phyloP scores from a whole-genome alignment of 2,113 vertebrate genomes.

The Anoplopoma fimbria region DNA sequence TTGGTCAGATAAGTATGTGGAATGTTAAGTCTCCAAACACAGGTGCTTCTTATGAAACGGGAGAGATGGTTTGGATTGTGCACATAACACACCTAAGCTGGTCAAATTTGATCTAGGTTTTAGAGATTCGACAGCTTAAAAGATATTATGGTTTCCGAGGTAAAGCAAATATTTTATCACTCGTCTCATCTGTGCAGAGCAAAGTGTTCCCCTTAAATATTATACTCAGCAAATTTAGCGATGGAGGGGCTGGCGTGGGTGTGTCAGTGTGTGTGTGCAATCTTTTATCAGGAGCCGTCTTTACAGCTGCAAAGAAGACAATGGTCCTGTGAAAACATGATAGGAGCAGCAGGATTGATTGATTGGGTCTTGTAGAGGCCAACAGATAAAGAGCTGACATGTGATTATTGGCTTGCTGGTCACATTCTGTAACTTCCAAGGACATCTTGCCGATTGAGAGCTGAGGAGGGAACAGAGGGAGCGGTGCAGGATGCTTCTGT shows the following conservation, averaged over 20 bases:
- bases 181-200: constrained; percentile 51
- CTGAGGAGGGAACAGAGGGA: constrained; percentile 39
- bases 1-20: constrained; percentile 80
- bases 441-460: constrained; percentile 33
- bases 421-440: constrained; percentile 43
- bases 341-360: constrained; percentile 32
- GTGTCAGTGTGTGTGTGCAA: constrained; percentile 28
- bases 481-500: constrained; percentile 64
- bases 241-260: not conserved
- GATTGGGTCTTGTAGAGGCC: not conserved
- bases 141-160: constrained; percentile 63
- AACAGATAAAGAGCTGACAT: not conserved
- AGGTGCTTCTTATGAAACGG: constrained; percentile 85
- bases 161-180: constrained; percentile 67
- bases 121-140: constrained; percentile 69
- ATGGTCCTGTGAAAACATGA: constrained; percentile 51
- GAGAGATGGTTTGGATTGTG: constrained; percentile 78
- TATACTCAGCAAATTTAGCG: constrained; percentile 50
- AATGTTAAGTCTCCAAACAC: constrained; percentile 85
- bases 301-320: constrained; percentile 28
- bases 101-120: constrained; percentile 76
- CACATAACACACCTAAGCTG: constrained; percentile 75
- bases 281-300: constrained; percentile 15
- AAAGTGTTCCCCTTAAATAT: constrained; percentile 53
- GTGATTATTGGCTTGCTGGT: constrained; percentile 12